Base-by-base conservation (phyloP, 2,113 vertebrate species). In the Ia io region DNA sequence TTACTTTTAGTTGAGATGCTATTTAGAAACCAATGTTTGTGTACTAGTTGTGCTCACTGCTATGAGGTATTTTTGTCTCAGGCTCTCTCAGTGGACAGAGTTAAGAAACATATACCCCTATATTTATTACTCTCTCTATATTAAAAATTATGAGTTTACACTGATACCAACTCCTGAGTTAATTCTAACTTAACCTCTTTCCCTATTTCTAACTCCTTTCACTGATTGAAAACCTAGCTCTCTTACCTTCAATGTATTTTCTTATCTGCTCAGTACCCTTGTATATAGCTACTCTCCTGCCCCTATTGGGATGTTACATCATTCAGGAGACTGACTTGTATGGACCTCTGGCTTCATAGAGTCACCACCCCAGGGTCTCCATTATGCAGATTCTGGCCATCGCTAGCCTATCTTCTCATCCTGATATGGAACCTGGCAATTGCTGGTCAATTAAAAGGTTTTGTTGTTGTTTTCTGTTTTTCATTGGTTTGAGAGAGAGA, bases 401-500 rank as follows among this genome's bases (percentile, higher is more conserved):
- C 6, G 2, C 32, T 70, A 17, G 23, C 67, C 53, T 88, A 0
- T 84, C 23, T 80, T 89, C 35, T 67, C 12, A 37, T 74, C 28
- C 17, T 56, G 35, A 20, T 56, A 2, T 8, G 35, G 42, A 32
- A 42, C 18, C 51, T 78, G 17, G 32, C 35, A 30, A 42, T 56
- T 93, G n/a, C 32, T 86, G 32, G n/a, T 71, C n/a, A 91, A 23
- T 49, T 86, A 71, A 79, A 85, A 96, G 49, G 76, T 56, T 51
- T 44, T 93, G 42, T 61, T 61, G 4, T 63, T 63, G 11, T 30
- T 63, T 30, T 30, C 12, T 30, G 11, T 63, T 12, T 59, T 63
- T 63, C 30, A 30, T 63, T 63, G 28, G 28, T 63, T 59, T 61
- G 59, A 63, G 59, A 30, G 25, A 32, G 61, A 32, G 61, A 13